Base-by-base conservation (phyloP, 1,140 invertebrate genomes). In the Calycopis cecrops region DNA sequence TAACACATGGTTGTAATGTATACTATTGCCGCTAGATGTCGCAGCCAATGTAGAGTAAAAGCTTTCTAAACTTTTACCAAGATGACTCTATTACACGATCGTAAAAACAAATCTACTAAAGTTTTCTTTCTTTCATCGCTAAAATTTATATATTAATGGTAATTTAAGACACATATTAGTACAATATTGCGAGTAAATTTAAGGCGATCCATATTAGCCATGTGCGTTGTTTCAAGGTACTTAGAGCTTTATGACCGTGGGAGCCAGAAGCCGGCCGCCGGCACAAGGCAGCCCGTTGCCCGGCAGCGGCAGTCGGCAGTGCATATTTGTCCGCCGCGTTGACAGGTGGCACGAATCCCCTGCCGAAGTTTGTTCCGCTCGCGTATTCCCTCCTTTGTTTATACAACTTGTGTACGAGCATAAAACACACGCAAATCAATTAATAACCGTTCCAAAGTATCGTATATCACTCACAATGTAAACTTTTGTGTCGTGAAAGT, bases 401-500 rank as follows among this genome's bases (percentile, higher is more conserved):
- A 81, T 79, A 75, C 77, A 71, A 80, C 75, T 84, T 79, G 72
- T 63, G 47, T 52, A 51, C 48, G 35, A 34, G 35, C 42, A 16
- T 42, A 35, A 37, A 52, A 51, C 34, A 53, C 17, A 50, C 52
- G 21, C 21, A 28, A 28, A 28, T 48, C 14, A 50, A 50, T 50
- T 17, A 50, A 34, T 4, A 35, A 50, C 40, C 14, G 18, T 40
- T 38, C 0, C 16, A 18, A 28, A 51, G 35, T 9, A 16, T 28
- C 14, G 9, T 10, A 34, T 16, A 21, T 33, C 21, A 33, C n/a
- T 54, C 60, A 73, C 73, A 69, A 79, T 82, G 78, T 83, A 69
- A 74, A 80, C 75, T 72, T 70, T 48, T 76, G 79, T 85, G 77
- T 70, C 63, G 76, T 82, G 79, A 80, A 73, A 82, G 82, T 85